phyloP scores from a whole-genome alignment of 1,140 invertebrate species.

The Leucophenga varia region DNA sequence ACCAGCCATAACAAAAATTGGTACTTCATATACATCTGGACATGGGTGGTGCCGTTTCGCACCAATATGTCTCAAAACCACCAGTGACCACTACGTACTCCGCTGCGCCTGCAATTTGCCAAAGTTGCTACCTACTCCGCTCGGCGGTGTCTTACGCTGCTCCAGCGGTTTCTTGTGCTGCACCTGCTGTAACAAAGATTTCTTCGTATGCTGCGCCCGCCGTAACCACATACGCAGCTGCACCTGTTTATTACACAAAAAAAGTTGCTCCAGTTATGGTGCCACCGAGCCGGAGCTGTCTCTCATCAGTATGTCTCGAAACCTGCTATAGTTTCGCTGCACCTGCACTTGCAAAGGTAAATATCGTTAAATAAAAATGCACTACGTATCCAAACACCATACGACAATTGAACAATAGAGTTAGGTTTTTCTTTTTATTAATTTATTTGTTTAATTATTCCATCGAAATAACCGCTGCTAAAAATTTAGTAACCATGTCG shows the following conservation, averaged over 20 bases:
- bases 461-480: no score
- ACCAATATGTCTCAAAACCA: constrained; percentile 32
- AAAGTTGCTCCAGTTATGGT: constrained; percentile 17
- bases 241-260: constrained; percentile 22
- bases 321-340: neutral
- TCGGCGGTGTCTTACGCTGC: constrained; percentile 5
- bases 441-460: no score
- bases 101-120: constrained; percentile 9
- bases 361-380: neutral
- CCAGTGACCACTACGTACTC: constrained; percentile 11
- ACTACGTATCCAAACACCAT: no score
- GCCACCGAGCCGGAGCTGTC: constrained; percentile 23
- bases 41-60: constrained; percentile 18
- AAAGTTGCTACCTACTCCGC: constrained; percentile 19
- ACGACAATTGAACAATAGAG: no score
- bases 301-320: constrained; percentile 46
- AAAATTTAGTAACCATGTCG: no score
- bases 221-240: constrained; percentile 9
- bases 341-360: constrained; percentile 4
- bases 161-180: constrained; percentile 7
- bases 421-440: no score
- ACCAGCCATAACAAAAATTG: constrained; percentile 25
- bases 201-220: constrained; percentile 11
- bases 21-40: constrained; percentile 17
- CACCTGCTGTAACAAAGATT: constrained; percentile 27